phyloP scores from a whole-genome alignment of 2,113 vertebrate genomes.

The Trogon melanurus region DNA sequence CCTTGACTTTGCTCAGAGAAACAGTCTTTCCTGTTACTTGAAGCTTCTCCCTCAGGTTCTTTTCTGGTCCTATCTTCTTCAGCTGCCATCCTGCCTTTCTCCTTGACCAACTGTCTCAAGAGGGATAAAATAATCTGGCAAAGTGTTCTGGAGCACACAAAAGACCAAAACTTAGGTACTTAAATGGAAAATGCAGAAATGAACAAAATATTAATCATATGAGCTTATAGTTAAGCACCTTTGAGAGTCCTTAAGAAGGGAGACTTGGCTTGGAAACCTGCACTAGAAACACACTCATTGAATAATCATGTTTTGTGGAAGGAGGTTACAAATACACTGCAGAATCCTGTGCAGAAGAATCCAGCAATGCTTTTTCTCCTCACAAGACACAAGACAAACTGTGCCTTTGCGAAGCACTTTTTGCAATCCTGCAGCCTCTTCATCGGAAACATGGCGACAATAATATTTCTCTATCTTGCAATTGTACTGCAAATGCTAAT shows the following conservation, averaged over 20 bases:
- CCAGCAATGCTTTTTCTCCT: neutral
- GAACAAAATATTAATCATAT: slow-evolving; percentile 53
- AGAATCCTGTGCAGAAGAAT: neutral
- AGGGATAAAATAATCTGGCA: neutral
- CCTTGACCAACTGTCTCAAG: neutral
- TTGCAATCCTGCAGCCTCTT: neutral
- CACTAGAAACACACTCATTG: neutral
- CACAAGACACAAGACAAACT: neutral
- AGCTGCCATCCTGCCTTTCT: neutral
- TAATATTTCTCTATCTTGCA: neutral
- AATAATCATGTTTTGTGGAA: slow-evolving; percentile 52
- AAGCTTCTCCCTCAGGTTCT: neutral
- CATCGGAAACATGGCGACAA: neutral
- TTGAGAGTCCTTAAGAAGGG: slow-evolving; percentile 47
- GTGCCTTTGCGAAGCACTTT: neutral
- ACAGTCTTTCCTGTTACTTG: neutral
- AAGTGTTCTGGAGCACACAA: neutral
- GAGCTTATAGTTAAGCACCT: slow-evolving; percentile 38
- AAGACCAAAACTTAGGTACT: slow-evolving; percentile 23
- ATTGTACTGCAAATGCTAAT: neutral
- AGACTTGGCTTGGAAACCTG: slow-evolving; percentile 43
- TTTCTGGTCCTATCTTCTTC: neutral
- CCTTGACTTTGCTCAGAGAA: neutral
- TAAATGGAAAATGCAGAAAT: slow-evolving; percentile 41
- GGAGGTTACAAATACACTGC: slow-evolving; percentile 20